Percentiles rank a stretch among this genome's conserved stretches.
Evolutionary conservation across 2,113 vertebrate genomes (phyloP).

Genomic region (Heterotilapia buettikoferi): DNA sequence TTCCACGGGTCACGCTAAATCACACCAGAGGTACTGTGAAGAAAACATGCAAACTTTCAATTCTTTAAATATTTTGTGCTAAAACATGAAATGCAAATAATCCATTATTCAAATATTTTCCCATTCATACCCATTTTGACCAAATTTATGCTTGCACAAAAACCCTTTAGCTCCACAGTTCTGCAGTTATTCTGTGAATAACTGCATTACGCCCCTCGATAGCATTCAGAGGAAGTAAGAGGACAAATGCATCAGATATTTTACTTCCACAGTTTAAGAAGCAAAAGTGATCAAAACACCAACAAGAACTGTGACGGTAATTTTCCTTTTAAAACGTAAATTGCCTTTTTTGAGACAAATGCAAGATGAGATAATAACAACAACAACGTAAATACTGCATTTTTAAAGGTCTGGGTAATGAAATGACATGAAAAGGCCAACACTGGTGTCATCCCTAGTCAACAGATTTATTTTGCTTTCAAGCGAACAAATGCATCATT

Average conservation of each 20-base stretch:
- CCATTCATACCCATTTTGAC: not conserved
- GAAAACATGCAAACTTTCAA: not conserved
- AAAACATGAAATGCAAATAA: not conserved
- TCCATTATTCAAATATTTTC: not conserved
- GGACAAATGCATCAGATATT: not conserved
- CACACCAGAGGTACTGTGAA: constrained; percentile 8
- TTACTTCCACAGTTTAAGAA: not conserved
- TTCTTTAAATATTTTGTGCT: not conserved
- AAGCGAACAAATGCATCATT: not conserved
- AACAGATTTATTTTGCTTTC: constrained; percentile 9
- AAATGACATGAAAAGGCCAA: not conserved
- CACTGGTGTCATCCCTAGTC: not conserved
- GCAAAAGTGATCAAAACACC: not conserved
- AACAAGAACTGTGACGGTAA: not conserved
- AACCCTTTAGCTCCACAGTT: not conserved
- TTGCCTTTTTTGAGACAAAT: constrained; percentile 27
- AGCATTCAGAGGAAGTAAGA: not conserved
- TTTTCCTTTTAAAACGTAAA: constrained; percentile 31
- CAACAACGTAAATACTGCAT: not conserved
- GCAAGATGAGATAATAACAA: not conserved
- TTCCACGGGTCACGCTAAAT: constrained; percentile 33
- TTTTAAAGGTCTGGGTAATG: not conserved
- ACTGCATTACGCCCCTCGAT: not conserved
- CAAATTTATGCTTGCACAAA: not conserved
- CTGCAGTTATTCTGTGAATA: not conserved